phyloP scores from a whole-genome alignment of 2,113 vertebrate species.

The Taurulus bubalis region DNA sequence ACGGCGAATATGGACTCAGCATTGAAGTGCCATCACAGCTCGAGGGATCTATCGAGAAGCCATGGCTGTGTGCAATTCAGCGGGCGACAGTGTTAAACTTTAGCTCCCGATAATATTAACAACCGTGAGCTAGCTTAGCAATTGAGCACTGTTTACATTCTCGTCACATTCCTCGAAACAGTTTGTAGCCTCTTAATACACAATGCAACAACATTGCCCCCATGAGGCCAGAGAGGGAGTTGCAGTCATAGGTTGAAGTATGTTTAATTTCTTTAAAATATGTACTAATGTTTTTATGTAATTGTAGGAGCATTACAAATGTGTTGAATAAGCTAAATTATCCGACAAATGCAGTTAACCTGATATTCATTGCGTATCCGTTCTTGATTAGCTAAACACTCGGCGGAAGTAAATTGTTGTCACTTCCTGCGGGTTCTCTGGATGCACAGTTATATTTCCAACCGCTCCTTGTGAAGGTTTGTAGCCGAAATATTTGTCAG shows the following conservation, averaged over 20 bases:
- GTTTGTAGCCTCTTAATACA: neutral
- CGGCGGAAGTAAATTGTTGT: constrained; percentile 25
- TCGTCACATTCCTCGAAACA: constrained; percentile 49
- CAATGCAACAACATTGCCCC: constrained; percentile 33
- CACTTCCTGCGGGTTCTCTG: constrained; percentile 59
- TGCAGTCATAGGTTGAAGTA: neutral
- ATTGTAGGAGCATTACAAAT: neutral
- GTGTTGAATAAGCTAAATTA: neutral
- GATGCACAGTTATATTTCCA: constrained; percentile 54
- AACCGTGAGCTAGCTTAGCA: neutral
- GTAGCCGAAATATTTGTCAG: constrained; percentile 33
- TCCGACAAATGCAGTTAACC: accelerated
- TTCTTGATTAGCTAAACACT: neutral
- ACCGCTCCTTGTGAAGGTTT: constrained; percentile 70
- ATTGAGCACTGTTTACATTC: constrained; percentile 66
- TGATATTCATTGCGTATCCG: neutral
- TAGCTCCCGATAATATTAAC: neutral
- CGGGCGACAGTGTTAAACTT: neutral
- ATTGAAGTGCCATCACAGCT: neutral
- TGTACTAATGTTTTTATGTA: accelerated
- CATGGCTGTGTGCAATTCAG: constrained; percentile 17
- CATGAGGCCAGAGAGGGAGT: constrained; percentile 10
- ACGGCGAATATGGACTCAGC: neutral
- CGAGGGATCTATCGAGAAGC: neutral
- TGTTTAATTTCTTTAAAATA: neutral